phyloP scores from a whole-genome alignment of 2,113 vertebrate genomes.

The Rhodinocichla rosea region DNA sequence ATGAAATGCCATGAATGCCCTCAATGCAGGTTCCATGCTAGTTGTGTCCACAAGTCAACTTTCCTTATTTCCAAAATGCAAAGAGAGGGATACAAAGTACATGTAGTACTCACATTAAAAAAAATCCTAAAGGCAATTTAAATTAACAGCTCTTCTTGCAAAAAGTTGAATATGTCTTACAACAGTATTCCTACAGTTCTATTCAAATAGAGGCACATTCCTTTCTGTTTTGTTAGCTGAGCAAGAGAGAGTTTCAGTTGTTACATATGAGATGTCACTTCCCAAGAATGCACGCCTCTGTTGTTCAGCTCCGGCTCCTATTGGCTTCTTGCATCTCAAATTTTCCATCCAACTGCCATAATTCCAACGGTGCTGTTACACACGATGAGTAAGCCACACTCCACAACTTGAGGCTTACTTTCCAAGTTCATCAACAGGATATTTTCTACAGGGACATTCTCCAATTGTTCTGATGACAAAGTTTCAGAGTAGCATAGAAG shows the following conservation, averaged over 20 bases:
- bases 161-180: not conserved
- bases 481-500: not conserved
- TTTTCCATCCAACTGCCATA: conserved; percentile 17
- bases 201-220: conserved; percentile 21
- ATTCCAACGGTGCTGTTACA: not conserved
- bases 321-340: conserved; percentile 44
- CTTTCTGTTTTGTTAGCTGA: conserved; percentile 8
- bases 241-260: conserved; percentile 31
- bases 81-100: not conserved
- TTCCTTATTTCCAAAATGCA: not conserved
- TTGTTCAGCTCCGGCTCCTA: not conserved
- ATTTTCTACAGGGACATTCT: not conserved
- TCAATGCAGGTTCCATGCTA: not conserved
- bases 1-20: not conserved
- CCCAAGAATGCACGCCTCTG: conserved; percentile 45
- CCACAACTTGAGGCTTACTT: not conserved
- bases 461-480: not conserved
- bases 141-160: not conserved
- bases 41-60: not conserved
- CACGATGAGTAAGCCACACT: not conserved
- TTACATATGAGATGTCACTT: conserved; percentile 32
- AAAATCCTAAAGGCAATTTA: not conserved
- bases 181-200: not conserved
- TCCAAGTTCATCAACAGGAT: not conserved
- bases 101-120: not conserved